Evolutionary conservation across 2,113 vertebrate species (phyloP).

Genomic region (Corythaixoides concolor): DNA sequence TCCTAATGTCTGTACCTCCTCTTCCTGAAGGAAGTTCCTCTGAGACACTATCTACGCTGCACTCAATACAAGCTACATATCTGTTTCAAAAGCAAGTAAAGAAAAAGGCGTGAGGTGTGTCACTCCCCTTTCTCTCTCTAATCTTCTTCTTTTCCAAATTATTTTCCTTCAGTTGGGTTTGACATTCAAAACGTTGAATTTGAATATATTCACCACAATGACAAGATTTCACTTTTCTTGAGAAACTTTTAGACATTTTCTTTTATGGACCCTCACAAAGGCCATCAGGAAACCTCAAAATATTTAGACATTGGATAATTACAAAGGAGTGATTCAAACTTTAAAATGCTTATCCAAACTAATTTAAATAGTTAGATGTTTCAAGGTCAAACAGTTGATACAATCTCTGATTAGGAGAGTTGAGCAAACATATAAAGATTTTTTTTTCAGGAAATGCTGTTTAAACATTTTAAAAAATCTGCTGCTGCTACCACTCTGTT

Average conservation of each 20-base stretch:
- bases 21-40: background rate
- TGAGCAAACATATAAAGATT: background rate
- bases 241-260: background rate
- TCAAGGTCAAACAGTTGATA: constrained; percentile 4
- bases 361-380: background rate
- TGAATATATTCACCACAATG: background rate
- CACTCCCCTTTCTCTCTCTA: background rate
- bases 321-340: background rate
- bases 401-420: background rate
- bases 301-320: background rate
- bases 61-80: background rate
- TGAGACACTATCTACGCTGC: background rate
- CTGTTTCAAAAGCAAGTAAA: background rate
- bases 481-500: background rate
- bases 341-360: background rate
- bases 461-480: background rate
- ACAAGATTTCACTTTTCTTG: background rate
- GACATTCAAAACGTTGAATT: background rate
- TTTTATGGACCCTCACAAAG: background rate
- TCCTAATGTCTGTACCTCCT: background rate
- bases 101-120: background rate
- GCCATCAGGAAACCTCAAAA: background rate
- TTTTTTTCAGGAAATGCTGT: background rate
- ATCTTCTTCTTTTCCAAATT: background rate
- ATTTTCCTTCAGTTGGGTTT: background rate